Evolutionary conservation across 2,113 vertebrate genomes (phyloP), one percentile per base, ranked within the genome.

Genomic region (Sitta europaea): DNA sequence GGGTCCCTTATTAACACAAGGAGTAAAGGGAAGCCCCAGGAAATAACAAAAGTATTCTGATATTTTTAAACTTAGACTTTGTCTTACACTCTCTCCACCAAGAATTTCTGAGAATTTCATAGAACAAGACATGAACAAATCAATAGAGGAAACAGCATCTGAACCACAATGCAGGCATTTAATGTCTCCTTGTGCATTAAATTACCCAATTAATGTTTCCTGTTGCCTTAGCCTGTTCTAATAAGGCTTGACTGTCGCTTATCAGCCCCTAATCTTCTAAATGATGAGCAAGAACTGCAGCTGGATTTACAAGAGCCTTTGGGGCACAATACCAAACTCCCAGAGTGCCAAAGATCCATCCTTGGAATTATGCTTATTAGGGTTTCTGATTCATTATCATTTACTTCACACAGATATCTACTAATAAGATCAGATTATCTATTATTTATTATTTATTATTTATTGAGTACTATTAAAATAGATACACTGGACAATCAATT

Each of bases 271-370:
- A 96, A 96, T 96, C 96, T 95, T 94, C 92, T 92, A 94, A 94
- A 95, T 88, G 92, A 95, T 92, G 88, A 93, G 83, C 88, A 86
- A 94, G 94, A 95, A 92, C 86, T 94, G 80, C 87, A 95, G 92
- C 93, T 96, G 92, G 96, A 91, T 96, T 94, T 95, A 92, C 82
- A 95, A 97, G 93, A 95, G 92, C 96, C 96, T 96, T 96, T 96
- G 94, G 96, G 96, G 96, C 96, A 96, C 82, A 95, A 96, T 92
- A 97, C 85, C 88, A 82, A 94, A 76, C 77, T 96, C 92, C 90
- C 84, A 86, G 90, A 86, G 86, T 33, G 2, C 58, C 31, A 23
- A 88, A 96, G 82, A 96, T 94, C 74, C 65, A 45, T 94, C 75
- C 76, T 94, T 83, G 73, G 85, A 91, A 97, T 93, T 88, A 96